Evolutionary conservation across 2,797 vertebrate species (phyloP).

Genomic region (Muraenolepis orangiensis): DNA sequence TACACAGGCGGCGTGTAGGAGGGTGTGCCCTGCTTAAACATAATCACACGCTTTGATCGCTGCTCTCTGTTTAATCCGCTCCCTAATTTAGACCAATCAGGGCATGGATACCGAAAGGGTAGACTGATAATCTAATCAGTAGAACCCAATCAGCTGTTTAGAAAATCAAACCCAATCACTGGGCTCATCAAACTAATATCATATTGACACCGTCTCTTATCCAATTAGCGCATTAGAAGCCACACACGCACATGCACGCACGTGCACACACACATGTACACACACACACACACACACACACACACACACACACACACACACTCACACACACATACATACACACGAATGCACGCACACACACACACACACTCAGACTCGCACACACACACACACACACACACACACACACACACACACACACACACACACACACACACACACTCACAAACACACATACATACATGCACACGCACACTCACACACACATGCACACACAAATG

Average conservation of each 20-base stretch:
- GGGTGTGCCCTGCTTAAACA: too few relatives aligned
- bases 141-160: too few relatives aligned
- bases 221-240: background rate
- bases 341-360: background rate
- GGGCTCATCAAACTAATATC: too few relatives aligned
- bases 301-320: background rate
- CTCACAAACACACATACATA: background rate
- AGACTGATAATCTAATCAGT: too few relatives aligned
- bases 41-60: too few relatives aligned
- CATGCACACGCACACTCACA: background rate
- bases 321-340: background rate
- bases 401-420: background rate
- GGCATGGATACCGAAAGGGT: too few relatives aligned
- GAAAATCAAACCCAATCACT: too few relatives aligned
- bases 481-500: background rate
- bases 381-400: background rate
- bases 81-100: too few relatives aligned
- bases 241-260: background rate
- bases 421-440: background rate
- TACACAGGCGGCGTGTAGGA: too few relatives aligned
- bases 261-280: background rate
- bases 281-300: conserved; percentile 1
- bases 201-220: too few relatives aligned
- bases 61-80: too few relatives aligned
- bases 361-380: background rate